Base-by-base conservation (phyloP, 2,888 invertebrate genomes). In the Trachelus iudaicus region DNA sequence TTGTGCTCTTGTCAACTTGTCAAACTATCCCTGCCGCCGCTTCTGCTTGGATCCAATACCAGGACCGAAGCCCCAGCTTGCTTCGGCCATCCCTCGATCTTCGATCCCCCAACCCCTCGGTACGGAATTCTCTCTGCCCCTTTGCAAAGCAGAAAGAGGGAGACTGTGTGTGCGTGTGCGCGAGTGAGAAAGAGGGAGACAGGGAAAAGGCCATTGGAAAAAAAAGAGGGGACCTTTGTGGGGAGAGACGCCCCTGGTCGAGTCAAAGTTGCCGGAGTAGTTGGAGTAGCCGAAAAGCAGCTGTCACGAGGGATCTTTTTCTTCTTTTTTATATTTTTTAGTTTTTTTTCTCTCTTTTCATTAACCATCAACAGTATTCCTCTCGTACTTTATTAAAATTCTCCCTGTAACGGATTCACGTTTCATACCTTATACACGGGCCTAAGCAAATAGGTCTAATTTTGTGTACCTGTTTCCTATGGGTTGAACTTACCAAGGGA, bases 1-100 rank as follows among this genome's bases (percentile, higher is more conserved):
- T 91, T 91, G 90, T 91, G 88, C 90, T 91, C 91, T 88, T 90
- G 91, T 91, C 91, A 91, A 91, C 86, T 90, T 91, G 91, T 91
- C 91, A 91, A 91, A 91, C 90, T 90, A 89, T 89, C 90, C 91
- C 91, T 89, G 85, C 87, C 87, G 82, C 79, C 35, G 76, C 76
- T 73, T 76, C 73, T 33, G 73, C 79, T 35, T n/a, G 76, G 79
- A 89, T 88, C 90, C 90, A 90, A 90, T 90, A 89, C 89, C 87
- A 84, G 79, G 81, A 82, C 79, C 81, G 83, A 82, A 77, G 84
- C 85, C 84, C 71, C 75, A 68, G 75, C 69, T 68, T 75, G 75
- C 69, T 73, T 33, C 69, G 56, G 31, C 81, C 80, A 69, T 69
- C 31, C 77, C 75, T 74, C 37, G 40, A 37, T 56, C 73, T 30